Conservation (phyloP, 2,113 vertebrate species). For the Tetrao urogallus region DNA sequence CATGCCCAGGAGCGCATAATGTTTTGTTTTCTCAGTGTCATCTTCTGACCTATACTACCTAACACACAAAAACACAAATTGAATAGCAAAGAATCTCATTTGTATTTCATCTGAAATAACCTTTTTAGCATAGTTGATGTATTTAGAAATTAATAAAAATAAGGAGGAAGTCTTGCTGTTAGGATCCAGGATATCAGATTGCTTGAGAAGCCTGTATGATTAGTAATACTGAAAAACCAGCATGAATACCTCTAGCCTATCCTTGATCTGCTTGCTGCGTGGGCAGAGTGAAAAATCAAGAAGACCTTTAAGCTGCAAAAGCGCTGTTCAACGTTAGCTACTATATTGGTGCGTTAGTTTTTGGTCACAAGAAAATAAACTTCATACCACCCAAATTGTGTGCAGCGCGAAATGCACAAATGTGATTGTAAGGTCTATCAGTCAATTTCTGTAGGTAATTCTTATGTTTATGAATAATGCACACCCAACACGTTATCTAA, state of each 20-base stretch:
- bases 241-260: not conserved
- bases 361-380: not conserved
- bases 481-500: not conserved
- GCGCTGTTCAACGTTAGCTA: not conserved
- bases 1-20: not conserved
- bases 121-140: no score
- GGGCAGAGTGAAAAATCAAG: not conserved
- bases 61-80: no score
- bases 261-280: not conserved
- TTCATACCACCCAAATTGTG: not conserved
- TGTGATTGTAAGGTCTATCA: not conserved
- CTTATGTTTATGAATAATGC: not conserved
- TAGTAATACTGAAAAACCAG: not conserved
- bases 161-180: not conserved
- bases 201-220: not conserved
- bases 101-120: no score
- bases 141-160: not conserved
- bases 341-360: not conserved
- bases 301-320: not conserved
- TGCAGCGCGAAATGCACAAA: not conserved
- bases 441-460: not conserved
- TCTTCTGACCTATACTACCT: not conserved
- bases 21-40: not conserved
- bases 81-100: no score
- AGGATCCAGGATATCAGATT: not conserved